phyloP scores from a whole-genome alignment of 2,797 vertebrate genomes.

The Crocidura indochinensis region DNA sequence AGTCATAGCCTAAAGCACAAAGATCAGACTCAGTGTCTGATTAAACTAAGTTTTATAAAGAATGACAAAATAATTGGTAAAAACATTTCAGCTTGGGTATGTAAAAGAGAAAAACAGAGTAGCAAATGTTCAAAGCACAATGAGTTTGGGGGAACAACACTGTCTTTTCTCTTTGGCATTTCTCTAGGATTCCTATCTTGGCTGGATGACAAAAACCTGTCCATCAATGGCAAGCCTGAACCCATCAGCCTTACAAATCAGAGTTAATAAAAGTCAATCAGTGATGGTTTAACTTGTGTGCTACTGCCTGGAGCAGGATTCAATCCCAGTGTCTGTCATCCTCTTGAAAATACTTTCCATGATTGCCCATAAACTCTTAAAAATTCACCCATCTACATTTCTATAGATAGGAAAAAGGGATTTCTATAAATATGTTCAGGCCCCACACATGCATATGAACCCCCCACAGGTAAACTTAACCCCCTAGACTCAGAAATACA shows the following conservation, averaged over 20 bases:
- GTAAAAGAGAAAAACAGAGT: conserved; percentile 83
- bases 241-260: conserved; percentile 92
- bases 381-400: conserved; percentile 78
- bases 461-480: conserved; percentile 60
- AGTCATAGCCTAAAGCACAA: conserved; percentile 78
- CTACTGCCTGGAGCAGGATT: conserved; percentile 90
- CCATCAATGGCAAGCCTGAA: conserved; percentile 91
- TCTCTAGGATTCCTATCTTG: conserved; percentile 90
- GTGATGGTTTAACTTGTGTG: conserved; percentile 90
- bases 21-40: conserved; percentile 73
- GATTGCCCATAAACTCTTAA: conserved; percentile 86
- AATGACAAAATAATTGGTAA: conserved; percentile 84
- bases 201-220: conserved; percentile 90
- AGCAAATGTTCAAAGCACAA: conserved; percentile 81
- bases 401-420: conserved; percentile 69
- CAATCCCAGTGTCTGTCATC: conserved; percentile 86
- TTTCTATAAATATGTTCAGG: conserved; percentile 69
- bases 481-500: neutral
- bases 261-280: conserved; percentile 93
- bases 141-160: conserved; percentile 73
- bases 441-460: conserved; percentile 47
- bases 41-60: conserved; percentile 81
- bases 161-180: conserved; percentile 88
- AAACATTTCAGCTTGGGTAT: conserved; percentile 84
- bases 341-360: conserved; percentile 83